Evolutionary conservation across 2,797 vertebrate genomes (phyloP), one percentile per base, ranked within the genome.

Genomic region (Poeciliopsis presidionis): DNA sequence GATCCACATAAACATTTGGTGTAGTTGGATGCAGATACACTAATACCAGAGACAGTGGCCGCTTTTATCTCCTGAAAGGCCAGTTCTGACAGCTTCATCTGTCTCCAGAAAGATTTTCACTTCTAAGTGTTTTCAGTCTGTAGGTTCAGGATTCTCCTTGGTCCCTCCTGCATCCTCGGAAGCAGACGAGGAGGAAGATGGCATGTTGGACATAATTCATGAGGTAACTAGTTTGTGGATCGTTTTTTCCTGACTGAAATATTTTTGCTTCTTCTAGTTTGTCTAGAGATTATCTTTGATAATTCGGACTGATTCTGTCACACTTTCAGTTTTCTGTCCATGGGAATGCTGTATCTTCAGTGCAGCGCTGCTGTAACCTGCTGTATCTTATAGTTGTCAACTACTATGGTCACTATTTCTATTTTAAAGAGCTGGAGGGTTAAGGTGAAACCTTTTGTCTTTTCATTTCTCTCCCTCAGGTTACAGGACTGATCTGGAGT

Each of bases 151-250:
- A 72, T 92, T 97, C 63, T 96, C 96, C 6, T 91, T 97, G 14
- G 98, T 99, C 49, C 95, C 96, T 77, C 96, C 97, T 7, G 94
- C 96, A 3, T 95, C 96, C 46, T 93, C 94, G 0, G 98, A 99
- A 78, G 92, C 96, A 0, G 98, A 99, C 72, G 98, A 99, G 86
- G 98, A 99, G 45, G 98, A 99, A 89, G 98, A 99, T 13, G 98
- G 98, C n/a, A 99, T 99, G 98, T 97, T 96, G 0, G 98, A 99
- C 88, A 96, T 99, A 89, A 97, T 97, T 5, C 97, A 97, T 65
- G 98, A 98, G 86, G 97, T 99, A 86, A 96, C 94, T 81, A 91
- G 25, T 7, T 33, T 49, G 36, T 22, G 14, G 16, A 4, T 33
- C 2, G 18, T 7, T 73, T 63, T 25, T 47, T 3, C 11, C 51